Percentiles rank a stretch among this genome's conserved stretches.
Conservation (phyloP, 2,113 vertebrate species). For the Mustelus asterias region DNA sequence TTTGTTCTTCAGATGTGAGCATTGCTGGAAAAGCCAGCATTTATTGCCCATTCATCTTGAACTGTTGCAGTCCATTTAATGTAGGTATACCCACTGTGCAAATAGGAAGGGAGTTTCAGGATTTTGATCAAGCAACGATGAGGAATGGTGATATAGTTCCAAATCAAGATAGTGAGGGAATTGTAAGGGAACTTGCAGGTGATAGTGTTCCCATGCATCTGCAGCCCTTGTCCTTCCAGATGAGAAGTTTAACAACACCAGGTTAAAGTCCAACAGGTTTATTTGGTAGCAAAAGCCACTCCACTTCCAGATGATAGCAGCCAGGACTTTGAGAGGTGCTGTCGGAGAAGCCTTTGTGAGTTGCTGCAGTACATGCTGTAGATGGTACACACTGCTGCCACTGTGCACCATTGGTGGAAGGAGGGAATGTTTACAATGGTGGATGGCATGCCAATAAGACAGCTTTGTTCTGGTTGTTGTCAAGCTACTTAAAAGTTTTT, state of each 20-base stretch:
- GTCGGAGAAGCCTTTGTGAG: neutral
- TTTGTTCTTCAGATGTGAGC: neutral
- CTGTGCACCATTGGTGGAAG: neutral
- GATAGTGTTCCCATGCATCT: neutral
- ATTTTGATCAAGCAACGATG: neutral
- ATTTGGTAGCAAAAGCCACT: no score
- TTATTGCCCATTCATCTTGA: neutral
- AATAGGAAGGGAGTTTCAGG: neutral
- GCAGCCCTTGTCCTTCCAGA: neutral
- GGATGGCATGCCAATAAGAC: neutral
- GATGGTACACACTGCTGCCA: neutral
- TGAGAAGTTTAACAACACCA: no score
- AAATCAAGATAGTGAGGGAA: neutral
- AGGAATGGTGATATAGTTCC: neutral
- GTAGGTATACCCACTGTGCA: neutral
- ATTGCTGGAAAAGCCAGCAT: neutral
- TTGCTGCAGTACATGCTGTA: neutral
- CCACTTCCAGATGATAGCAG: neutral
- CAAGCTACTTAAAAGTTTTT: neutral
- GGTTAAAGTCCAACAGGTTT: no score
- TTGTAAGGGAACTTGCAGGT: no score
- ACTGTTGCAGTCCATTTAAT: neutral
- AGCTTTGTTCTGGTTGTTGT: neutral
- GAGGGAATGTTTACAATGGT: neutral
- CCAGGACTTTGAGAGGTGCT: neutral